Evolutionary conservation across 2,888 invertebrate genomes (phyloP).

Genomic region (Ophioninae sp.): DNA sequence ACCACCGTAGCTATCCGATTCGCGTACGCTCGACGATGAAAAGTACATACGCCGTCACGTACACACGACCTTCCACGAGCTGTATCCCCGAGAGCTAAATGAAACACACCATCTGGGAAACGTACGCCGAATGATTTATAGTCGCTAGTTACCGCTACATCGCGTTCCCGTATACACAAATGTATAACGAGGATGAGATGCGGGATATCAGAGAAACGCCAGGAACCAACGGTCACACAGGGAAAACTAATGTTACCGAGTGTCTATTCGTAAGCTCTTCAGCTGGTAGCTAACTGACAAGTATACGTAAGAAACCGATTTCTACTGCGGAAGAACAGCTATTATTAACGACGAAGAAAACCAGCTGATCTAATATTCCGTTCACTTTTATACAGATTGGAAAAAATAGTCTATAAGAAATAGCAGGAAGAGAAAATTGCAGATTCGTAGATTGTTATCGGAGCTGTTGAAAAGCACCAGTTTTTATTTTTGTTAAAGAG

Average conservation of each 20-base stretch:
- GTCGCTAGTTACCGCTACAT: constrained; percentile 14
- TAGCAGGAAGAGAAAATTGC: neutral
- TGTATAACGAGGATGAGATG: constrained; percentile 39
- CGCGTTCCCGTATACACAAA: constrained; percentile 1
- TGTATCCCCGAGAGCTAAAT: constrained; percentile 45
- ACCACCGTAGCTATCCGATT: constrained; percentile 36
- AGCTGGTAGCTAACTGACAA: neutral
- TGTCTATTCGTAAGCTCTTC: constrained; percentile 12
- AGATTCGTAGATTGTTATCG: neutral
- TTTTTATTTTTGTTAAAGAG: neutral
- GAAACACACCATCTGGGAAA: constrained; percentile 54
- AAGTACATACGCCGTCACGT: constrained; percentile 33
- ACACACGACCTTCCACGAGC: constrained; percentile 15
- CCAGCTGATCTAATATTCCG: neutral
- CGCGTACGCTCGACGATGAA: constrained; percentile 34
- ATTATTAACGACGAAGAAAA: neutral
- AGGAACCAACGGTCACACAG: constrained; percentile 37
- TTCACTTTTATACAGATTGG: neutral
- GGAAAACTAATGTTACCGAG: constrained; percentile 34
- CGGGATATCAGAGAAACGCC: constrained; percentile 31
- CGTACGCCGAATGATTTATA: constrained; percentile 54
- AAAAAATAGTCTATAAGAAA: neutral
- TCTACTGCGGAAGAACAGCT: neutral
- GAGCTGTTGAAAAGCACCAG: neutral
- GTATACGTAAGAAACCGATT: neutral